Evolutionary conservation across 2,888 invertebrate genomes (phyloP).

Genomic region (Epinotia ramella): DNA sequence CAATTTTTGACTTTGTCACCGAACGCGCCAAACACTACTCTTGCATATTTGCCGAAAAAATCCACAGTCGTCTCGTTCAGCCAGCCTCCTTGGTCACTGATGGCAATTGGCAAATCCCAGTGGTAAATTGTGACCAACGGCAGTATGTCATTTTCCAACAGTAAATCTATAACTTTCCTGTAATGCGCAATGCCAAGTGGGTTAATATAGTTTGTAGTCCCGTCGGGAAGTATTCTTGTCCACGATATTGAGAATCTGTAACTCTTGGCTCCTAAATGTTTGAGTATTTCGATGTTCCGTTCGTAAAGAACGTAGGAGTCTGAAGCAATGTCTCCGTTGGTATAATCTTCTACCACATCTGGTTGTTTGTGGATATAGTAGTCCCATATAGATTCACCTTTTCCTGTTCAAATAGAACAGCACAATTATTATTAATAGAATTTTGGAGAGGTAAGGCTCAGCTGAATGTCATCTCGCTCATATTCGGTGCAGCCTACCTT

Average conservation of each 20-base stretch:
- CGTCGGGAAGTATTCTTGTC: constrained; percentile 60
- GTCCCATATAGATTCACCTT: constrained; percentile 83
- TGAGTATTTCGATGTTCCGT: constrained; percentile 67
- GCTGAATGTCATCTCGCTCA: no score
- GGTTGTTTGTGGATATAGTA: constrained; percentile 55
- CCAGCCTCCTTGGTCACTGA: constrained; percentile 56
- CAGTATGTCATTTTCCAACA: constrained; percentile 79
- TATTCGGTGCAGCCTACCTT: no score
- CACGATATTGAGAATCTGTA: constrained; percentile 83
- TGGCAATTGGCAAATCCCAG: constrained; percentile 81
- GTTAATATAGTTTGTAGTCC: constrained; percentile 45
- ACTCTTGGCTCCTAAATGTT: constrained; percentile 62
- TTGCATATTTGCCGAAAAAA: constrained; percentile 66
- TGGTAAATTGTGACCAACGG: constrained; percentile 79
- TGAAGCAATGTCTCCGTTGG: constrained; percentile 84
- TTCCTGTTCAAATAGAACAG: constrained; percentile 64
- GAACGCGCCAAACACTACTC: constrained; percentile 72
- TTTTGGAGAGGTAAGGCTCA: no score
- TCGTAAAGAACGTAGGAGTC: constrained; percentile 85
- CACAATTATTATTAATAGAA: no score
- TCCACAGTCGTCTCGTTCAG: constrained; percentile 58
- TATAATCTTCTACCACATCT: constrained; percentile 49
- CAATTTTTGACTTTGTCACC: constrained; percentile 85
- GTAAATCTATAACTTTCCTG: constrained; percentile 73
- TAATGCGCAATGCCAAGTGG: constrained; percentile 66